phyloP scores from a whole-genome alignment of 1,140 invertebrate species.

The Leptinotarsa texana region DNA sequence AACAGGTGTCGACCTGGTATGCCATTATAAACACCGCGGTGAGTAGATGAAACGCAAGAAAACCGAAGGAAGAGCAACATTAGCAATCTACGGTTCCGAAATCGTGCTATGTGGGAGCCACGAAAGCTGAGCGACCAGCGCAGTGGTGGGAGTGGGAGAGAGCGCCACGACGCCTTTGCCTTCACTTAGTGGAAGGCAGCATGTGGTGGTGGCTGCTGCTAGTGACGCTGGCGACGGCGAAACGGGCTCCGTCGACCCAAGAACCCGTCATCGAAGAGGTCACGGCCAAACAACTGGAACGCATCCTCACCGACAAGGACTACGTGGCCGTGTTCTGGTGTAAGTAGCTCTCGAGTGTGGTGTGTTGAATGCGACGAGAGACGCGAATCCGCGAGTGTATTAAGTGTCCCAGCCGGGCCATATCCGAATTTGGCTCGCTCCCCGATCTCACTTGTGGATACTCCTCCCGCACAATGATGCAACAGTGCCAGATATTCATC shows the following conservation, averaged over 20 bases:
- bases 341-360: conserved; percentile 67
- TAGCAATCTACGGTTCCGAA: neutral
- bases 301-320: conserved; percentile 85
- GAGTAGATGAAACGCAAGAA: neutral
- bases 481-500: conserved; percentile 14
- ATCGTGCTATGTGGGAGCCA: conserved; percentile 3
- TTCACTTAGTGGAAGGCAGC: conserved; percentile 48
- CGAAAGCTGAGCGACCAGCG: neutral
- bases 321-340: conserved; percentile 95
- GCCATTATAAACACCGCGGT: neutral
- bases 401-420: conserved; percentile 42
- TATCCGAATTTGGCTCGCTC: conserved; percentile 51
- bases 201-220: conserved; percentile 62
- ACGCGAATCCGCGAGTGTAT: conserved; percentile 41
- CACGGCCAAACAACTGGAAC: conserved; percentile 86
- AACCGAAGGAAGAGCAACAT: neutral
- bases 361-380: conserved; percentile 14
- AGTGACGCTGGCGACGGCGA: conserved; percentile 57
- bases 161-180: conserved; percentile 18
- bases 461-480: conserved; percentile 27
- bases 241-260: conserved; percentile 55
- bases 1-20: neutral
- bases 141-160: conserved; percentile 20
- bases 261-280: conserved; percentile 89
- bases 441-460: conserved; percentile 19